These are phyloP conservation scores for Ctenopoma kingsleyae DNA, from an alignment of 2,797 vertebrate species.

Conservation along the genomic window DNA sequence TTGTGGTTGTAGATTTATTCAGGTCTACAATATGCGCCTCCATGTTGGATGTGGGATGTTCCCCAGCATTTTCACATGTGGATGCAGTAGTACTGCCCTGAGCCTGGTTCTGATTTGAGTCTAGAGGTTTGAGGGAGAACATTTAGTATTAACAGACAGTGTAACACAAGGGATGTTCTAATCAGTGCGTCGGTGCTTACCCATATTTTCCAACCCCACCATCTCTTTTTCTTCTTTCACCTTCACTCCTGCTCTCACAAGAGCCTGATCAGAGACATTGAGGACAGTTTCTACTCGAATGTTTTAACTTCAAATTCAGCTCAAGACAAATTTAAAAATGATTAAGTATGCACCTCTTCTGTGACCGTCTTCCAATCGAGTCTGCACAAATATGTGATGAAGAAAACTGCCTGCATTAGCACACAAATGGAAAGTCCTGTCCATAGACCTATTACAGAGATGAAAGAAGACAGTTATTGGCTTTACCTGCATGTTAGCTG, in stretches of 20 bases:
- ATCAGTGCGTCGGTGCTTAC: conserved; percentile 2
- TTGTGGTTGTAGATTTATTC: conserved; percentile 15
- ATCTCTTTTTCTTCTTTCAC: conserved; percentile 45
- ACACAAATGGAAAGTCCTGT: conserved; percentile 86
- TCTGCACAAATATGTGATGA: conserved; percentile 79
- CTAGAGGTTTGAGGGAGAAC: conserved; percentile 37
- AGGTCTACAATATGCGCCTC: conserved; percentile 4
- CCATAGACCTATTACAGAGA: conserved; percentile 87
- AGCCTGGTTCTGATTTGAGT: conserved; percentile 17
- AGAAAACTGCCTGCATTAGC: conserved; percentile 85
- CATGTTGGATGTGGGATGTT: not conserved
- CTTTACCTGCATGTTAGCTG: not conserved
- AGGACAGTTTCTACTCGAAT: not conserved
- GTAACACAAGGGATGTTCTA: not conserved
- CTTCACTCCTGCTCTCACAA: conserved; percentile 74
- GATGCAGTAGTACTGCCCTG: not conserved
- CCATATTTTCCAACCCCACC: conserved; percentile 47
- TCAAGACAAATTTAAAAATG: fast-evolving
- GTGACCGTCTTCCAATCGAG: conserved; percentile 90
- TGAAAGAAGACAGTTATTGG: not conserved
- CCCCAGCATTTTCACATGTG: conserved; percentile 7
- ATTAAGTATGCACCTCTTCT: conserved; percentile 83
- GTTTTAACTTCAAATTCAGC: not conserved
- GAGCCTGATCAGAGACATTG: conserved; percentile 67
- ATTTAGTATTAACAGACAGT: not conserved